Evolutionary conservation across 2,888 invertebrate genomes (phyloP), one percentile per base, ranked within the genome.

Genomic region (Criorhina ranunculi): DNA sequence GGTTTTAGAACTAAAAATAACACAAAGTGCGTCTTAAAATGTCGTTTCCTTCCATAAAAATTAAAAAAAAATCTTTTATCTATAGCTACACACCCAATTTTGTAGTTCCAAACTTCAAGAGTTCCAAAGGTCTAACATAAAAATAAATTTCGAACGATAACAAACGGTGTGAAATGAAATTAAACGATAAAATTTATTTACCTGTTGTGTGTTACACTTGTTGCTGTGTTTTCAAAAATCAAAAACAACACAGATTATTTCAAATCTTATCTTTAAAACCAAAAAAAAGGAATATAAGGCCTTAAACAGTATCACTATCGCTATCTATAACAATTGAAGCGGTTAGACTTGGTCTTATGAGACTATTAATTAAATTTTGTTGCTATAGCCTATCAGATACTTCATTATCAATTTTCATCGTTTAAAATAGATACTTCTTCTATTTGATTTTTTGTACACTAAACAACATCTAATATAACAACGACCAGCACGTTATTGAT

Each of bases 71-170:
- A 40, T 37, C 37, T 9, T 15, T 15, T 40, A 55, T 3, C 40
- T 60, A 42, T 60, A 42, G n/a, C 42, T 15, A 60, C 42, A 60
- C 42, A 7, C 24, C 24, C 12, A 42, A 29, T 42, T 59, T 42
- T 42, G 12, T 29, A 6, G 29, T 59, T 59, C 60, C 69, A 55
- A 69, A 69, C 55, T 69, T 57, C 69, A 67, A 67, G 69, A 44
- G 55, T 5, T 69, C 69, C 69, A 69, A 69, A 69, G 69, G 69
- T 57, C 55, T 69, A 11, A 4, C 15, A 29, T 31, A 44, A 15
- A 44, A 69, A 7, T 19, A 51, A 49, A 49, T n/a, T 24, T 9
- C 24, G 24, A 1, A 4, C 24, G 60, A 60, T 60, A 44, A 60
- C 42, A 33, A 57, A 44, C 24, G 9, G 5, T 5, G 59, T 15